A percentile compares a stretch with the other conserved stretches of the same genome.
Evolutionary conservation across 92 coral and sea anemone species (phyloP).

Genomic region (Porites cylindrica): DNA sequence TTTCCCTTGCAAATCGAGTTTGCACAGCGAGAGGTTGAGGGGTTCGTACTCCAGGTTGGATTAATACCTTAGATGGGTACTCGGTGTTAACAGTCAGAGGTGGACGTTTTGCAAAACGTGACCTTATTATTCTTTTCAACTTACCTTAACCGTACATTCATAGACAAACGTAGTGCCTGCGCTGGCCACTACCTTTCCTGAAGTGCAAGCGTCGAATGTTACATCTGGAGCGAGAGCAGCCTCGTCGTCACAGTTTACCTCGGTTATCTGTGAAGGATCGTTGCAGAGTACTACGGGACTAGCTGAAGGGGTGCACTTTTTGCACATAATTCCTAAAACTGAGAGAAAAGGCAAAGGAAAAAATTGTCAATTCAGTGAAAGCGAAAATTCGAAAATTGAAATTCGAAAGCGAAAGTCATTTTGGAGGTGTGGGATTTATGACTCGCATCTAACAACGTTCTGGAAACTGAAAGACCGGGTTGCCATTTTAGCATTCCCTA

Average conservation of each 20-base stretch:
- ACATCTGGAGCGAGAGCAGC: neutral
- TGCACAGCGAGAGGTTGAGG: too few species aligned
- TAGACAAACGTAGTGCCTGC: neutral
- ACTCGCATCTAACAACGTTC: too few species aligned
- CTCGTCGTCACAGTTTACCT: conserved; percentile 10
- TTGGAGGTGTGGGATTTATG: too few species aligned
- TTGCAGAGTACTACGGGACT: neutral
- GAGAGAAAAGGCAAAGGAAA: neutral
- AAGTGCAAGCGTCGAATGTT: conserved; percentile 7
- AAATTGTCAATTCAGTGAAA: neutral
- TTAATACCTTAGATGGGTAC: too few species aligned
- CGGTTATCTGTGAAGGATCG: neutral
- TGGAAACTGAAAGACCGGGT: too few species aligned
- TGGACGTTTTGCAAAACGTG: neutral
- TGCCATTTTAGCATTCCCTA: too few species aligned
- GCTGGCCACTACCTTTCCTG: neutral
- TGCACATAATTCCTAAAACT: conserved; percentile 30
- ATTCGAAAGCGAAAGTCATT: too few species aligned
- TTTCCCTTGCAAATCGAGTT: too few species aligned
- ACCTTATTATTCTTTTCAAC: neutral
- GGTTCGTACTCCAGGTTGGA: too few species aligned
- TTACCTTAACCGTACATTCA: conserved; percentile 30
- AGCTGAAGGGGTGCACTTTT: conserved; percentile 6
- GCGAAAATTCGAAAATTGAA: too few species aligned
- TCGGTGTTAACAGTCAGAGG: too few species aligned